Evolutionary conservation across 2,797 vertebrate species (phyloP), one percentile per base, ranked within the genome.

Genomic region (Corythornis leucogaster): DNA sequence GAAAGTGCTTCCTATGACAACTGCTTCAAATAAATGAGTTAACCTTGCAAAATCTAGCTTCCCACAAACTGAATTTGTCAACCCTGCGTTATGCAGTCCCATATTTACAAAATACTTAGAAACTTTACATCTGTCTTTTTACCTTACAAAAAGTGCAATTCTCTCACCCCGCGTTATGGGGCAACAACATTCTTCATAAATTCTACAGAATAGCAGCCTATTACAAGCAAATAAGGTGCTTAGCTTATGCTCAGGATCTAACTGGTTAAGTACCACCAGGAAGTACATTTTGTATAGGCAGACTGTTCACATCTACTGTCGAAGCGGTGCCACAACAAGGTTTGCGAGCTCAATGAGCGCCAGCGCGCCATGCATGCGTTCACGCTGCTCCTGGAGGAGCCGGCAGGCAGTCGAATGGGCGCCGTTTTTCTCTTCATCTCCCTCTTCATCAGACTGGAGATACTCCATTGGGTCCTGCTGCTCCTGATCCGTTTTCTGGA

Each of bases 121-220:
- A 98, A 97, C 96, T 98, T 98, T 98, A 98, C 97, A 97, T 69
- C 96, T 97, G 97, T 97, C 98, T 92, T 98, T 98, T 98, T 98
- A 98, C 97, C 98, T 96, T 97, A 97, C 54, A 96, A 97, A 98
- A 98, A 99, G 99, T 98, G 98, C 98, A 98, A 98, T 98, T 98
- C 98, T 98, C 97, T 97, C 95, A 97, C 98, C 97, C 97, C 97
- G 54, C 70, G 86, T 97, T 95, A 97, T 96, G 97, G 81, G 97
- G 97, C 96, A 96, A 98, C 97, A 95, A 99, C 99, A 99, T 99
- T 99, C 99, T 99, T 99, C 99, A 99, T 99, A 96, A 97, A 95
- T 97, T 98, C 99, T 99, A 99, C 98, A 98, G 98, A 97, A 98
- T 99, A 99, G 99, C 99, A 99, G 99, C 99, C 99, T 99, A 99